phyloP scores from a whole-genome alignment of 2,888 invertebrate species.

The Ceraclea dissimilis region DNA sequence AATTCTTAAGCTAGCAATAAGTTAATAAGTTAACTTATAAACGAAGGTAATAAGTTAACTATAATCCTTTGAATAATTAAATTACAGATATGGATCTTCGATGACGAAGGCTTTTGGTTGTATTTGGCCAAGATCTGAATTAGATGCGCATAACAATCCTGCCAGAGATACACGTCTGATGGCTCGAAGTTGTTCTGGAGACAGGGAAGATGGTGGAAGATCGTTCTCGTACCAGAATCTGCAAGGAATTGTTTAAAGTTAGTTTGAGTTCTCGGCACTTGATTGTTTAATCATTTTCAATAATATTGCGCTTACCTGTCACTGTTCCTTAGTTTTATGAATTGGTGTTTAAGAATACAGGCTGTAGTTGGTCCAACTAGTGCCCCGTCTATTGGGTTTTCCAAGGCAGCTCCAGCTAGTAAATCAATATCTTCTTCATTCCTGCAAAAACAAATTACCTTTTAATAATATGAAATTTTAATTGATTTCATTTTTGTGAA shows the following conservation, averaged over 20 bases:
- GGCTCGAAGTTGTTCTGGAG: slow-evolving; percentile 68
- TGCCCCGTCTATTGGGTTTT: slow-evolving; percentile 70
- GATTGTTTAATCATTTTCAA: not conserved
- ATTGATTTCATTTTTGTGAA: not conserved
- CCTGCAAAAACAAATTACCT: slow-evolving; percentile 42
- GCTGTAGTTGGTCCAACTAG: slow-evolving; percentile 82
- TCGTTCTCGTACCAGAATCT: slow-evolving; percentile 96
- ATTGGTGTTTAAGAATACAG: slow-evolving; percentile 79
- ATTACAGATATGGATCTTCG: slow-evolving; percentile 76
- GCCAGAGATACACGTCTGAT: slow-evolving; percentile 73
- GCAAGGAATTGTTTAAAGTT: slow-evolving; percentile 10
- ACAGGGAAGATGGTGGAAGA: slow-evolving; percentile 78
- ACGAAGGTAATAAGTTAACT: not conserved
- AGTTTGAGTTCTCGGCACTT: not conserved
- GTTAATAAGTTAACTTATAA: not conserved
- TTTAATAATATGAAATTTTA: not conserved
- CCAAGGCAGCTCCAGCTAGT: slow-evolving; percentile 75
- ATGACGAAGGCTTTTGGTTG: slow-evolving; percentile 82
- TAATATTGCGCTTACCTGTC: slow-evolving; percentile 51
- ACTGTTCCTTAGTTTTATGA: slow-evolving; percentile 71
- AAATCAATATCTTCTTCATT: slow-evolving; percentile 75
- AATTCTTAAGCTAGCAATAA: not conserved
- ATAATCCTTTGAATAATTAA: not conserved
- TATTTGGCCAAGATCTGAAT: slow-evolving; percentile 59
- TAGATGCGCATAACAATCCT: slow-evolving; percentile 70